Percentiles rank a stretch among this genome's conserved stretches.
Conservation (phyloP, 1,140 invertebrate genomes). For the Atta cephalotes region DNA sequence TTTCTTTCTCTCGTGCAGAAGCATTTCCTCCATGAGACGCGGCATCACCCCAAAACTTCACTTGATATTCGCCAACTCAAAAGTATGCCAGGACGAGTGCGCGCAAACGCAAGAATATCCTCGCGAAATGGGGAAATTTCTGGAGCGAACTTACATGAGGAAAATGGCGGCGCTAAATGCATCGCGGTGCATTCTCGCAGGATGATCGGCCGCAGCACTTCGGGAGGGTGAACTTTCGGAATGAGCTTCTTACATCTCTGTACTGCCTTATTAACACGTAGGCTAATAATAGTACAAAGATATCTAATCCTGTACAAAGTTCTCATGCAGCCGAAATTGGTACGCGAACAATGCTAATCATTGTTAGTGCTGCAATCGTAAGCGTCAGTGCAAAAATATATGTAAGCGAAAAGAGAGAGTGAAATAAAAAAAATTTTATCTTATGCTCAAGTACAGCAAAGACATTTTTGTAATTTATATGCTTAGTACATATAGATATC, state of each 20-base stretch:
- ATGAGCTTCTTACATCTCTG: constrained; percentile 45
- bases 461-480: not conserved
- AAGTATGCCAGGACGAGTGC: constrained; percentile 50
- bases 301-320: constrained; percentile 20
- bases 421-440: not conserved
- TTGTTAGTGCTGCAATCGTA: not conserved
- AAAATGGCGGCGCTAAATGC: constrained; percentile 58
- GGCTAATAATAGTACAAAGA: constrained; percentile 1
- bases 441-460: not conserved
- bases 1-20: not conserved
- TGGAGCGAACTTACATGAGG: constrained; percentile 17
- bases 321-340: not conserved
- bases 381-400: not conserved
- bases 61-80: constrained; percentile 55
- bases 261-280: constrained; percentile 26
- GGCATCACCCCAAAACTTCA: constrained; percentile 36
- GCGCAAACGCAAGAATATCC: constrained; percentile 28
- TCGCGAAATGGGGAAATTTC: constrained; percentile 35
- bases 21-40: not conserved
- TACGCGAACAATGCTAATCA: not conserved
- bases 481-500: too few relatives aligned
- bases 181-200: constrained; percentile 57
- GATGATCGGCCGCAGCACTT: constrained; percentile 66
- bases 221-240: constrained; percentile 36
- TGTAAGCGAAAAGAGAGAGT: not conserved